phyloP scores from a whole-genome alignment of 2,888 invertebrate species.

The Eristalis intricaria region DNA sequence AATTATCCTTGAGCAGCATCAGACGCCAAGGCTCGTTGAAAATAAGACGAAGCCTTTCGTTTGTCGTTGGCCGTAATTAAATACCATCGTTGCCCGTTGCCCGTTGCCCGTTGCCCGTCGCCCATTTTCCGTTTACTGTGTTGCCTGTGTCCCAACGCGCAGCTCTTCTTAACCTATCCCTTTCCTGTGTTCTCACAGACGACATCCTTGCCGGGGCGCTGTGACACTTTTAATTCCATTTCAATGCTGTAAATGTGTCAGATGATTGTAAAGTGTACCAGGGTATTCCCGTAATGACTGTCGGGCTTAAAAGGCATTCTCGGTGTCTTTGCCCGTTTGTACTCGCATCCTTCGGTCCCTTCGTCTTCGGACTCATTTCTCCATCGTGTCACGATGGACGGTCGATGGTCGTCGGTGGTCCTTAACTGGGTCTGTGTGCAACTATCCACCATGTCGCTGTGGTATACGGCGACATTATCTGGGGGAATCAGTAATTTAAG shows the following conservation, averaged over 20 bases:
- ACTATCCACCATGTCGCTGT: neutral
- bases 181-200: neutral
- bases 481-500: slow-evolving; percentile 63
- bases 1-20: slow-evolving; percentile 47
- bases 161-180: neutral
- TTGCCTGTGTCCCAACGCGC: neutral
- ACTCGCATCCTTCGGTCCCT: slow-evolving; percentile 28
- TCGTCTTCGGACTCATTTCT: neutral
- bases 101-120: neutral
- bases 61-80: slow-evolving; percentile 52
- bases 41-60: slow-evolving; percentile 9
- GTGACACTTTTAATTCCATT: slow-evolving; percentile 65
- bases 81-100: slow-evolving; percentile 2
- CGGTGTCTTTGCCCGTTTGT: slow-evolving; percentile 20
- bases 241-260: slow-evolving; percentile 63
- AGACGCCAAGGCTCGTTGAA: neutral
- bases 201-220: slow-evolving; percentile 47
- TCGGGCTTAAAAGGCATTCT: slow-evolving; percentile 40
- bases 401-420: slow-evolving; percentile 4
- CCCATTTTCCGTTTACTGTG: neutral
- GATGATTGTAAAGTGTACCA: slow-evolving; percentile 54
- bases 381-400: neutral
- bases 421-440: slow-evolving; percentile 43
- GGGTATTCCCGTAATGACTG: slow-evolving; percentile 58
- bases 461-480: slow-evolving; percentile 16